Evolutionary conservation across 1,140 invertebrate species (phyloP).

Genomic region (Globodera ellingtonae): DNA sequence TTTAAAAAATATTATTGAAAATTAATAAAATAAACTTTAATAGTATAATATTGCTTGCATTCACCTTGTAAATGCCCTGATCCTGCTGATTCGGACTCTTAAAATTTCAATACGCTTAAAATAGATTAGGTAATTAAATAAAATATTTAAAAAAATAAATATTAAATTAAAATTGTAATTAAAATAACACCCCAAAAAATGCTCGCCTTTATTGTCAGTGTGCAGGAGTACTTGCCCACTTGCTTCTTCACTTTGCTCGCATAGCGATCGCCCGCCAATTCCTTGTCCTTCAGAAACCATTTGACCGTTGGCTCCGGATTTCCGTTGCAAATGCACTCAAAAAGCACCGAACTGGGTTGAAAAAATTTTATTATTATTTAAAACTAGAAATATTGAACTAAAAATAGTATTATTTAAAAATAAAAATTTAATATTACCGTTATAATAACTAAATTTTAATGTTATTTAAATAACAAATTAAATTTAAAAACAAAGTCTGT

Average conservation of each 20-base stretch:
- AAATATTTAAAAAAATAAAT: conserved; percentile 22
- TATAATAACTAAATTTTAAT: too few species aligned
- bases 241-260: conserved; percentile 49
- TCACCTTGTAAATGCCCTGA: conserved; percentile 52
- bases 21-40: too few species aligned
- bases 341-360: conserved; percentile 42
- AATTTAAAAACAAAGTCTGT: too few species aligned
- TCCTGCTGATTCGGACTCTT: conserved; percentile 45
- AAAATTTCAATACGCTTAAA: background rate
- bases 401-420: background rate
- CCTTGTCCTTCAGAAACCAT: conserved; percentile 54
- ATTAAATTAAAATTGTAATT: background rate
- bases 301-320: conserved; percentile 53
- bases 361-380: background rate
- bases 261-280: conserved; percentile 48
- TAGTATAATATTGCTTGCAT: background rate
- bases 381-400: background rate
- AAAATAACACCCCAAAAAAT: background rate
- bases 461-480: too few species aligned
- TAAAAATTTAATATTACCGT: too few species aligned
- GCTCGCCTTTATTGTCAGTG: conserved; percentile 47
- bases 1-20: too few species aligned
- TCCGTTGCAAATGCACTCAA: conserved; percentile 53
- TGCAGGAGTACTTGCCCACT: conserved; percentile 52
- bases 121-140: background rate